phyloP scores from a whole-genome alignment of 2,113 vertebrate species.

The Pogona vitticeps region DNA sequence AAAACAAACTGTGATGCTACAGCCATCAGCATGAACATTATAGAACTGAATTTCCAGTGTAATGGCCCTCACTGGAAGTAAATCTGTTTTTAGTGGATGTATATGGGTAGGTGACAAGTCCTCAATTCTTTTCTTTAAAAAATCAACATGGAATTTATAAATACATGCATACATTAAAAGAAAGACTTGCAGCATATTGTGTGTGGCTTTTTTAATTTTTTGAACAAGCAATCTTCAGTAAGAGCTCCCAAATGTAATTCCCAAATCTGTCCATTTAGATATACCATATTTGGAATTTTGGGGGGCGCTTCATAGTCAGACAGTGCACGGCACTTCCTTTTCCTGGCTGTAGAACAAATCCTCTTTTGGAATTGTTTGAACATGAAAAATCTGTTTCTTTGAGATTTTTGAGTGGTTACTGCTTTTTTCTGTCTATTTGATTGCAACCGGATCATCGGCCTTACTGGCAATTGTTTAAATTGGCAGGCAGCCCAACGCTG shows the following conservation, averaged over 20 bases:
- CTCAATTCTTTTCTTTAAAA: background rate
- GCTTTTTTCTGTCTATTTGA: constrained; percentile 27
- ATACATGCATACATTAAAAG: background rate
- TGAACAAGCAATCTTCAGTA: background rate
- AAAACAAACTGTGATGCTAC: background rate
- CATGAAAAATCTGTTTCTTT: constrained; percentile 33
- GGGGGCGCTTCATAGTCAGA: constrained; percentile 43
- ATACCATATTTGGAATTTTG: constrained; percentile 29
- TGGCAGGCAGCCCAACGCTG: constrained; percentile 36
- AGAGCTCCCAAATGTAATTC: background rate
- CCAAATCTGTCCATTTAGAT: background rate
- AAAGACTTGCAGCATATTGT: background rate
- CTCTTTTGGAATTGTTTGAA: constrained; percentile 45
- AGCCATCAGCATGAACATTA: background rate
- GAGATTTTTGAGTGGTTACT: constrained; percentile 44
- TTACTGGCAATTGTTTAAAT: constrained; percentile 39
- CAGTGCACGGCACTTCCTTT: constrained; percentile 35
- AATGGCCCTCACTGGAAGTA: background rate
- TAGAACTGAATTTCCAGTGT: no score
- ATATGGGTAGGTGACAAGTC: background rate
- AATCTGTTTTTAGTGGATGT: background rate
- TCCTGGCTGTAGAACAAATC: constrained; percentile 48
- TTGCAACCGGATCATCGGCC: constrained; percentile 39
- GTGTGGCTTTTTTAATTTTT: background rate
- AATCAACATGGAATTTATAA: background rate